phyloP scores from a whole-genome alignment of 2,113 vertebrate genomes.

The Pteropus alecto region DNA sequence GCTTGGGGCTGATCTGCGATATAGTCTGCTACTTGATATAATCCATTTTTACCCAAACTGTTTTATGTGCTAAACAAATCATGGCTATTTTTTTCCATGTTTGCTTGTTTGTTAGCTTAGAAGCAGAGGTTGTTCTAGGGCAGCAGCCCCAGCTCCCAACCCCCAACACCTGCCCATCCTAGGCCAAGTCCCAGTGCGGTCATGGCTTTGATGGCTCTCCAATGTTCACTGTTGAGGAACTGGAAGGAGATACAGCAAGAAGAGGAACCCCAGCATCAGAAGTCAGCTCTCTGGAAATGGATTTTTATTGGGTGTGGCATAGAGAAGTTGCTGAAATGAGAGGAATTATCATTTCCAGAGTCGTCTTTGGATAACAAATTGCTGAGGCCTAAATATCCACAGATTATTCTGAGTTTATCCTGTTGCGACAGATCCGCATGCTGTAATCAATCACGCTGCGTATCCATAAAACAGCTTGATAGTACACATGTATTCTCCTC shows the following conservation, averaged over 20 bases:
- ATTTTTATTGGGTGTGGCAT: constrained; percentile 57
- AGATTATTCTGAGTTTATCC: constrained; percentile 85
- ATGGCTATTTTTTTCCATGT: not conserved
- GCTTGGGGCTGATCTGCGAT: constrained; percentile 55
- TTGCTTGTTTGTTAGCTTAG: constrained; percentile 22
- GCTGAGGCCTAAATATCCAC: constrained; percentile 80
- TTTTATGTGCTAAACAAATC: constrained; percentile 58
- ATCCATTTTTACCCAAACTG: constrained; percentile 56
- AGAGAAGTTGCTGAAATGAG: constrained; percentile 70
- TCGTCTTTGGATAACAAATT: constrained; percentile 82
- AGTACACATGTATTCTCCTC: constrained; percentile 79
- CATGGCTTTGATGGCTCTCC: not conserved
- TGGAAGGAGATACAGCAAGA: not conserved
- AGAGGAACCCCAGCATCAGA: not conserved
- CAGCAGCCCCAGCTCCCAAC: not conserved
- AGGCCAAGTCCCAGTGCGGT: not conserved
- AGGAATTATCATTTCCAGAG: constrained; percentile 80
- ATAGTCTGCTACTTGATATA: constrained; percentile 35
- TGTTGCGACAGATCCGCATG: constrained; percentile 70
- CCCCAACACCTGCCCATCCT: not conserved
- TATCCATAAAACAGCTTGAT: constrained; percentile 81
- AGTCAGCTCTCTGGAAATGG: constrained; percentile 53
- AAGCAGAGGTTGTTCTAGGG: constrained; percentile 3
- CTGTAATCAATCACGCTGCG: constrained; percentile 78
- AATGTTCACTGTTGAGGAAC: not conserved